Base-by-base conservation (phyloP, 2,797 vertebrate species). In the Acropternis orthonyx region DNA sequence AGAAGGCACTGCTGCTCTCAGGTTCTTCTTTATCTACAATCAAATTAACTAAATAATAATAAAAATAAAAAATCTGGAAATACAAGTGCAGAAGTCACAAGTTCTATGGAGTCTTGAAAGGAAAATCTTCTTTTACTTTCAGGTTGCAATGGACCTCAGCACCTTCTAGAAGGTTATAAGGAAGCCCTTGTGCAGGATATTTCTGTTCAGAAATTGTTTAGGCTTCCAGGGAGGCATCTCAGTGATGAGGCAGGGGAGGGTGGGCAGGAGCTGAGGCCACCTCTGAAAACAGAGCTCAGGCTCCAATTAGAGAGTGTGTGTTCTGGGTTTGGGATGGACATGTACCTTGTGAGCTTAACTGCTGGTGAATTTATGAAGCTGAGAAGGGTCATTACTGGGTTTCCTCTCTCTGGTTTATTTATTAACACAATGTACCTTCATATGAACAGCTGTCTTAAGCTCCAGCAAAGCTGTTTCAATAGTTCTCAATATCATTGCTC, bases 221-320 rank as follows among this genome's bases (percentile, higher is more conserved):
- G 55, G 39, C 39, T 78, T 86, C 48, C 69, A 62, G 10, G 3
- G 18, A 37, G n/a, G 39, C 28, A 1, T 39, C 75, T 69, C 51
- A 2, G 27, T 26, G 59, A 6, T 14, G 27, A 30, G 13, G 17
- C 19, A 32, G 37, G 27, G 12, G 20, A 39, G 58, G 39, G 17
- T 71, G 58, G 59, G 32, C 27, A 14, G 80, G 58, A 49, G 22
- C 11, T 78, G 81, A 88, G 89, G 51, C 46, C 78, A 56, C 43
- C 80, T 88, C 88, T 81, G 59, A 26, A 74, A 94, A 68, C 55
- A 83, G 62, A 76, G 21, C 46, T 81, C 34, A 49, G 24, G 10
- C n/a, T 62, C 43, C 46, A 68, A 12, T 41, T 32, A 21, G 20
- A 19, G 63, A 58, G 16, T 30, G 0, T 73, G 39, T 88, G 82